Base-by-base conservation (phyloP, 2,113 vertebrate genomes). In the Ranitomeya variabilis region DNA sequence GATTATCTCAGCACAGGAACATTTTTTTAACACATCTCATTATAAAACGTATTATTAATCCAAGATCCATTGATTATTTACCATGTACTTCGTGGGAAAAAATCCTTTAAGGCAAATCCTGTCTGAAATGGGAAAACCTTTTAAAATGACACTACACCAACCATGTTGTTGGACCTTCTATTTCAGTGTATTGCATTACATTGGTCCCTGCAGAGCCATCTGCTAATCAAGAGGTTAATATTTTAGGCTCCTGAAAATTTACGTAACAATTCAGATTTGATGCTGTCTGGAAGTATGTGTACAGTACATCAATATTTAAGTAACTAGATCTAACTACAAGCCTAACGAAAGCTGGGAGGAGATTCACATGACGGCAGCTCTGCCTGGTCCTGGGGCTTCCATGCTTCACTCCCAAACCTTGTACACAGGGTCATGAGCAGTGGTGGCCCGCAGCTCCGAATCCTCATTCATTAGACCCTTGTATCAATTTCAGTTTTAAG, bases 221-320 rank as follows among this genome's bases (percentile, higher is more conserved):
- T 16, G 37, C 60, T 64, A 80, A 54, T 87, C 76, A 80, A 57
- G 86, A 87, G 77, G 77, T 80, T 87, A 80, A 80, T 62, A 19
- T 80, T 71, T 66, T 26, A 52, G 52, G n/a, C 73, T 64, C 54
- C n/a, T 77, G 52, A 74, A 77, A 66, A 71, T 85, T 84, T 85
- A 84, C 51, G 51, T 84, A 79, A 69, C n/a, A 69, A 18, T 51
- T 13, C 81, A 37, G 76, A 55, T 45, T 69, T 83, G 73, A 45
- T 73, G 80, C 87, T 79, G 87, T 81, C 82, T 89, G 87, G 82
- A 79, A 89, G 76, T 79, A 76, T 69, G 59, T 59, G 23, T 89
- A 78, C 81, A 78, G 87, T 79, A 79, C 87, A 89, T 89, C 87
- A 89, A 89, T 89, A 89, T 89, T 89, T 89, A 89, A 89, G 87